A percentile compares a stretch with the other conserved stretches of the same genome.
Evolutionary conservation across 2,113 vertebrate species (phyloP).

Genomic region (Indri indri): DNA sequence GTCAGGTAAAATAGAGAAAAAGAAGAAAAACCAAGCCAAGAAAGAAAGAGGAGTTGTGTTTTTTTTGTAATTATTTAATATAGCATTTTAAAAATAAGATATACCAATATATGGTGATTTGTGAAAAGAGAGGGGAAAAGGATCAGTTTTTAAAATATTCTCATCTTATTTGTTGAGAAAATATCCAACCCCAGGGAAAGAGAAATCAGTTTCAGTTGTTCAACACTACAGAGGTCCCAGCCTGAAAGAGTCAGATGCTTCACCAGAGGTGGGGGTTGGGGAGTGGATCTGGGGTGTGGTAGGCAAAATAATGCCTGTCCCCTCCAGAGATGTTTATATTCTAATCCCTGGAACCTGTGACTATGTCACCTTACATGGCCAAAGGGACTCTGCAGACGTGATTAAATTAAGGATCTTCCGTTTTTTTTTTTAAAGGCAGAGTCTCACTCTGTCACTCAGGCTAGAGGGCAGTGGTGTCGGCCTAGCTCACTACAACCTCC

Average conservation of each 20-base stretch:
- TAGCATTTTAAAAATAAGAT: not conserved
- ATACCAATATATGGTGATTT: not conserved
- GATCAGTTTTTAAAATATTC: not conserved
- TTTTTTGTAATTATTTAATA: not conserved
- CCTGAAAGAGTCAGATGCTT: not conserved
- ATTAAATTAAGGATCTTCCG: not conserved
- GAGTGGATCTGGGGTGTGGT: not conserved
- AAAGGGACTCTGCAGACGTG: not conserved
- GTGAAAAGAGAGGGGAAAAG: not conserved
- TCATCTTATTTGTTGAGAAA: not conserved
- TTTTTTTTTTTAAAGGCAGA: too few species aligned
- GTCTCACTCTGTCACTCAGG: too few species aligned
- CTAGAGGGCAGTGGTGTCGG: too few species aligned
- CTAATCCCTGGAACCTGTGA: not conserved
- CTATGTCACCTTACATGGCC: not conserved
- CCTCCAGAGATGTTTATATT: not conserved
- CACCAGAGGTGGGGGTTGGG: fast-evolving
- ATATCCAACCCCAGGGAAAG: not conserved
- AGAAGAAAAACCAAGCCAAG: not conserved
- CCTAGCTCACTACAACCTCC: too few species aligned
- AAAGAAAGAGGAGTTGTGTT: not conserved
- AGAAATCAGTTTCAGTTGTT: not conserved
- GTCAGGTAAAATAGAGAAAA: not conserved
- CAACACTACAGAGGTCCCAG: not conserved
- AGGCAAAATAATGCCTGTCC: not conserved